phyloP scores from a whole-genome alignment of 1,140 invertebrate species.

The Eurosta solidaginis region DNA sequence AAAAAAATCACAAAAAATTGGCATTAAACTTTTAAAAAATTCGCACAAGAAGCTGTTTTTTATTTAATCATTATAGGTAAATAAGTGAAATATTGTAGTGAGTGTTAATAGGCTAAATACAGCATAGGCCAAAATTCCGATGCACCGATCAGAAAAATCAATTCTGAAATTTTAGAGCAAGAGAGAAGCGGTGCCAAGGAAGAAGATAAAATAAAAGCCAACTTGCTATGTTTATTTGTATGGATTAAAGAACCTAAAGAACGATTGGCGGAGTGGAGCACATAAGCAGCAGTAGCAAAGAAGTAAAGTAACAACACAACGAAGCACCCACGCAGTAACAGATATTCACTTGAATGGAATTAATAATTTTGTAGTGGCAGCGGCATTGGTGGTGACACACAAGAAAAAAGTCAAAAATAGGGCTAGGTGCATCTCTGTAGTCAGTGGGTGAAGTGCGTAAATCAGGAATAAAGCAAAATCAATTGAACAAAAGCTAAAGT shows the following conservation, averaged over 20 bases:
- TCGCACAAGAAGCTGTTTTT: neutral
- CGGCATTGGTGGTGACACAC: neutral
- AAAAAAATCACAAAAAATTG: neutral
- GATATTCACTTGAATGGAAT: conserved; percentile 18
- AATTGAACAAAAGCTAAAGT: neutral
- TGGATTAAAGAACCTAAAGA: too few relatives aligned
- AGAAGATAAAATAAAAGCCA: neutral
- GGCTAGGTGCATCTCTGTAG: too few relatives aligned
- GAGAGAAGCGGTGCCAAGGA: neutral
- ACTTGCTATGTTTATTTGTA: neutral
- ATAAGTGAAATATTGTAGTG: neutral
- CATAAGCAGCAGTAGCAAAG: neutral
- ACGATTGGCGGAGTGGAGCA: neutral
- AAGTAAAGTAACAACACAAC: conserved; percentile 2
- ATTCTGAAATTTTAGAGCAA: neutral
- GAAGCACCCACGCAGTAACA: conserved; percentile 14
- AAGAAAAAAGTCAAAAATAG: neutral
- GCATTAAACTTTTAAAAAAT: neutral
- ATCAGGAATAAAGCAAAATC: neutral
- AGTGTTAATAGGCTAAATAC: neutral
- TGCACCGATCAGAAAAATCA: conserved; percentile 10
- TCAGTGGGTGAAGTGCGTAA: conserved; percentile 4
- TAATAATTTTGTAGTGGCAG: neutral
- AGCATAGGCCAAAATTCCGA: neutral
- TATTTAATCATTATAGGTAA: neutral